Evolutionary conservation across 2,888 invertebrate genomes (phyloP).

Genomic region (Plebejus melissa): DNA sequence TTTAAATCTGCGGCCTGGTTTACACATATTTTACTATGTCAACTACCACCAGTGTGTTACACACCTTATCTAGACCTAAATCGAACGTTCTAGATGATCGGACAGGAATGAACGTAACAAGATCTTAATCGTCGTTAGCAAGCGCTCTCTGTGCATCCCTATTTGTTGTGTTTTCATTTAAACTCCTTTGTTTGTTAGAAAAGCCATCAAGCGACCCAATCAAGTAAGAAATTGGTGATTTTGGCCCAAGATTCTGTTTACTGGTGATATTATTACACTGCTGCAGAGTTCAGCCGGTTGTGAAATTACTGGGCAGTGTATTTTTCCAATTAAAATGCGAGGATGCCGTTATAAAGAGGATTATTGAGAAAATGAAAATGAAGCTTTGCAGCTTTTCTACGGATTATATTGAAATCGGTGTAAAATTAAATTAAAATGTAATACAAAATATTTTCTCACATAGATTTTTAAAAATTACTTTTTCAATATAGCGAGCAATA

Average conservation of each 20-base stretch:
- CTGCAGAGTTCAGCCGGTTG: not conserved
- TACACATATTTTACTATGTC: not conserved
- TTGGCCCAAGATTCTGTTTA: conserved; percentile 42
- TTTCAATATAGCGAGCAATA: too few relatives aligned
- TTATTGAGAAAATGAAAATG: conserved; percentile 42
- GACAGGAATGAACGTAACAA: conserved; percentile 35
- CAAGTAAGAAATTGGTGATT: conserved; percentile 76
- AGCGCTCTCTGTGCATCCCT: conserved; percentile 31
- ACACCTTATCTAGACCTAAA: conserved; percentile 30
- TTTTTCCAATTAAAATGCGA: conserved; percentile 42
- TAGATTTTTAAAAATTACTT: too few relatives aligned
- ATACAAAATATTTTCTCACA: too few relatives aligned
- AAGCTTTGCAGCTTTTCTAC: conserved; percentile 32
- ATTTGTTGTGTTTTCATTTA: conserved; percentile 43
- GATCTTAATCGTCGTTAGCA: conserved; percentile 30
- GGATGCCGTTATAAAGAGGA: conserved; percentile 10
- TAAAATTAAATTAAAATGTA: not conserved
- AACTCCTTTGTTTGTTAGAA: conserved; percentile 57
- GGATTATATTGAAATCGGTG: not conserved
- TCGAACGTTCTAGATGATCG: conserved; percentile 38
- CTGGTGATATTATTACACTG: conserved; percentile 23
- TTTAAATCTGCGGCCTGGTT: not conserved
- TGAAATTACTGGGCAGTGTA: conserved; percentile 32
- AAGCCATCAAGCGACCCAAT: conserved; percentile 71
- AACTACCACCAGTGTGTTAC: not conserved